Base-by-base conservation (phyloP, 2,113 vertebrate species). In the Coracopsis vasa region DNA sequence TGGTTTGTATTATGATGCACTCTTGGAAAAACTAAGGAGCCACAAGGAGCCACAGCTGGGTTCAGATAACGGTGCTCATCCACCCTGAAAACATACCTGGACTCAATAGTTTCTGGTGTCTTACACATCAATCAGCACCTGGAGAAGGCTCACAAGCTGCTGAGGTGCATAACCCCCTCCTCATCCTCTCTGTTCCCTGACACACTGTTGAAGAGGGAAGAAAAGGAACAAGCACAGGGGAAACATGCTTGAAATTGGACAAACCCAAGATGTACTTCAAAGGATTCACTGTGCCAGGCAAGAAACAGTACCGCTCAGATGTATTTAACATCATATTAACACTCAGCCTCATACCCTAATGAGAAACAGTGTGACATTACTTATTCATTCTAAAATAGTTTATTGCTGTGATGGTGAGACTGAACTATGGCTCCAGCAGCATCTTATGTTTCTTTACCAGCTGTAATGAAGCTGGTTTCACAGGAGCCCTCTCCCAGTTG, bases 381-480 rank as follows among this genome's bases (percentile, higher is more conserved):
- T 96, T 94, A 95, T 95, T 96, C 9, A 84, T 90, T 92, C 60
- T 64, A 54, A 81, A 94, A 71, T 80, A 83, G 92, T 90, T 92
- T 91, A 54, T 45, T 91, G 94, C 62, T 81, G 23, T 78, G 65
- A 33, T 51, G 77, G 64, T 47, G 47, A 90, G 87, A 44, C 50
- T 81, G 85, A 84, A 64, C 88, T 69, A 80, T 23, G 29, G 47
- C 69, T 91, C 69, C 65, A 41, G 69, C 37, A 69, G 69, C 51
- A 69, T 61, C 70, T 62, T 88, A 62, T 77, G 93, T 93, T 95
- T 89, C 74, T 91, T 91, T 82, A 71, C 71, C 47, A 71, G 71
- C 83, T 75, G 24, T 77, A 95, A 93, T 51, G 48, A 95, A 86
- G 47, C n/a, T 92, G 47, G n/a, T 79, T 95, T 94, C 37, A 42